phyloP scores from a whole-genome alignment of 1,140 invertebrate species.

The Cydia fagiglandana region DNA sequence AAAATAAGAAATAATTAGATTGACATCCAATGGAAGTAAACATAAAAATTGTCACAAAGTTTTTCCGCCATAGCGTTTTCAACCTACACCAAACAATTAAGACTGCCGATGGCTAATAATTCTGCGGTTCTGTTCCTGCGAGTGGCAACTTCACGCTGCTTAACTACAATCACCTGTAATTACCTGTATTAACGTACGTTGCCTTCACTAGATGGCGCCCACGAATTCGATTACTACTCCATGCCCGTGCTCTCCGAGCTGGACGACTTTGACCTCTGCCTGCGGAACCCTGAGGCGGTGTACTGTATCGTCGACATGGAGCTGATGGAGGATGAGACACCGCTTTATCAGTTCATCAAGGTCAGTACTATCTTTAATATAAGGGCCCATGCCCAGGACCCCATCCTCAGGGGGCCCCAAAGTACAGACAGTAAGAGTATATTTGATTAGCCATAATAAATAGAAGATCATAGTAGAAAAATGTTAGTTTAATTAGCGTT shows the following conservation, averaged over 20 bases:
- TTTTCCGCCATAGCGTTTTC: not conserved
- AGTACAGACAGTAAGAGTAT: too few species aligned
- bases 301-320: conserved; percentile 71
- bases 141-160: not conserved
- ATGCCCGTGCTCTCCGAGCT: conserved; percentile 70
- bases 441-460: too few species aligned
- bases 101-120: not conserved
- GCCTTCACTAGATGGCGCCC: not conserved
- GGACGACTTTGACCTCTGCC: conserved; percentile 69
- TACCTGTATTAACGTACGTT: not conserved
- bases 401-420: too few species aligned
- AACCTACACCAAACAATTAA: not conserved
- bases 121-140: not conserved
- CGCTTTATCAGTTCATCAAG: conserved; percentile 70
- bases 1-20: too few species aligned
- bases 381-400: too few species aligned
- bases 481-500: too few species aligned
- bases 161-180: not conserved
- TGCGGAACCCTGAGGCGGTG: conserved; percentile 61
- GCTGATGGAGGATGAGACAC: conserved; percentile 66
- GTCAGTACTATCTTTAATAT: too few species aligned
- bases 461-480: too few species aligned
- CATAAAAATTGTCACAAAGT: not conserved
- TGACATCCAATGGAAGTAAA: not conserved
- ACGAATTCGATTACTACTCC: conserved; percentile 63